Base-by-base conservation (phyloP, 2,113 vertebrate species). In the Mastomys natalensis region DNA sequence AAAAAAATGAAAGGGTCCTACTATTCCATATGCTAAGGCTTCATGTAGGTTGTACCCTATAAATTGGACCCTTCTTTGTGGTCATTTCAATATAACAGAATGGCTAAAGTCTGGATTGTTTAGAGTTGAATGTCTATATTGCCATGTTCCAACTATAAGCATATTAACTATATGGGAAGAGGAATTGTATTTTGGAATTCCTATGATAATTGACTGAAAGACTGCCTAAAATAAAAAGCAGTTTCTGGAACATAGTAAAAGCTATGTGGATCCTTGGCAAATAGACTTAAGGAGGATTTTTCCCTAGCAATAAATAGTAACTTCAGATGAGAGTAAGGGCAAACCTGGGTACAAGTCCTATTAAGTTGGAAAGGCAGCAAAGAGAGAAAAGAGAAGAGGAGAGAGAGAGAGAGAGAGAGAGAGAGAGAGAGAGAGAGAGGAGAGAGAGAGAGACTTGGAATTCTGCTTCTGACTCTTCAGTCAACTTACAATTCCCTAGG, bases 401-500 rank as follows among this genome's bases (percentile, higher is more conserved):
- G 9, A 34, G 12, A 5, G 15, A 70, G 37, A 21, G 37, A 72
- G 70, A 37, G 29, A 72, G 37, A 21, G 68, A n/a, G 68, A 17
- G 37, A n/a, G 34, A n/a, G 70, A n/a, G 70, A n/a, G 17, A n/a
- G 68, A 37, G 37, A 72, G 3, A 40, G 70, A 72, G 37, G 70
- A n/a, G 70, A 72, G 70, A 40, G 70, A 21, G 37, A 40, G 17
- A 73, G 9, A 73, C 16, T 87, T 96, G 31, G 70, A 51, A 84
- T 40, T 85, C 37, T 3, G 76, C 4, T 81, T 11, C 55, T 74
- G 1, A 51, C 77, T 91, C 64, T 87, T n/a, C 40, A 1, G 19
- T 88, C 37, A 82, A 11, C 74, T 97, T 51, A 94, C 3, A 92
- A 26, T 94, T 96, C 91, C 77, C 76, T 87, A 51, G 76, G 72